A percentile compares a stretch with the other conserved stretches of the same genome.
These are phyloP conservation scores for Neoitamus cyanurus DNA, from an alignment of 2,888 invertebrate genomes.

Conservation along the genomic window DNA sequence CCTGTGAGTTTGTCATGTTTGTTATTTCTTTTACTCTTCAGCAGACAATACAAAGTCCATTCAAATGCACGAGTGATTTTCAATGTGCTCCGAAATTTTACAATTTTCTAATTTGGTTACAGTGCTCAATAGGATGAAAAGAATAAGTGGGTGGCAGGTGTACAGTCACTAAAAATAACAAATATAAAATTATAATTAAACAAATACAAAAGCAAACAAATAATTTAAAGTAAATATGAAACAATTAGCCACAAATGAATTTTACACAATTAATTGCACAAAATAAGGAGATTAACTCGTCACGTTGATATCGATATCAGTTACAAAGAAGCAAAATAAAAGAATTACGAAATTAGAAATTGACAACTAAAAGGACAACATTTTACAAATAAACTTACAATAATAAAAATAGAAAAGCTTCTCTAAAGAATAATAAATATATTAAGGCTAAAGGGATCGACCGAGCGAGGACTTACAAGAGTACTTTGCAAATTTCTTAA, in stretches of 20 bases:
- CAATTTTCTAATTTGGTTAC: neutral
- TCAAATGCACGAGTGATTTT: neutral
- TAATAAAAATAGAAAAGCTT: no score
- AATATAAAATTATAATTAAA: conserved; percentile 10
- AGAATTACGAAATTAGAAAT: no score
- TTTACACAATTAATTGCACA: neutral
- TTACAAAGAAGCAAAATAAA: neutral
- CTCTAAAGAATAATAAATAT: no score
- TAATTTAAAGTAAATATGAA: neutral
- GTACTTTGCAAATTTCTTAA: no score
- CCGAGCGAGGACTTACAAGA: no score
- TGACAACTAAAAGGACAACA: no score
- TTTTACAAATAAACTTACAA: no score
- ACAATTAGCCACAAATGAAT: neutral
- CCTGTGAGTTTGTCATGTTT: conserved; percentile 74
- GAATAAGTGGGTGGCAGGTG: conserved; percentile 19
- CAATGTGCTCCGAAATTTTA: conserved; percentile 19
- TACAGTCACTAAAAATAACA: conserved; percentile 20
- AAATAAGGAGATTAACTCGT: neutral
- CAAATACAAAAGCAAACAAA: neutral
- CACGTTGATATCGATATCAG: neutral
- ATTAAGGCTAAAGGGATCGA: no score
- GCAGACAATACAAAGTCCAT: conserved; percentile 13
- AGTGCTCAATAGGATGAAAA: conserved; percentile 26
- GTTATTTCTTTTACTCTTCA: neutral